Evolutionary conservation across 2,113 vertebrate genomes (phyloP), one percentile per base, ranked within the genome.

Genomic region (Cavia porcellus): DNA sequence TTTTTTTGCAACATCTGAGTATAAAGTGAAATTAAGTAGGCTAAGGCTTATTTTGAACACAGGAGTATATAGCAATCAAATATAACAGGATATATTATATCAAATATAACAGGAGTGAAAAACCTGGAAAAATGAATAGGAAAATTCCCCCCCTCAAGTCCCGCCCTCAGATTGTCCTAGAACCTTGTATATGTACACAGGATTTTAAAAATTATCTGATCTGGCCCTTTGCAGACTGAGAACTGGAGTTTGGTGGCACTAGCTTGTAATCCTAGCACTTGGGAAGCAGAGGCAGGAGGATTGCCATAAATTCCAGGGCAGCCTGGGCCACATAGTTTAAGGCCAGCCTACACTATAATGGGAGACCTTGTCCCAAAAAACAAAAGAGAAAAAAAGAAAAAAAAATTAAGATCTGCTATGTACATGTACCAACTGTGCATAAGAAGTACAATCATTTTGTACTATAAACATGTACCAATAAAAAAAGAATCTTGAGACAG

Each of bases 1-100:
- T 83, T 88, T 30, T 74, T 96, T 82, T 75, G 70, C 61, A 94
- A 13, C 86, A 66, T 92, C 83, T 92, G 38, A 45, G 38, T 70
- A 42, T 59, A 84, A 79, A 86, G 66, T 84, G 80, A 86, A 95
- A 79, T 52, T 77, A 97, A 97, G 22, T 92, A 95, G 95, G 96
- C 90, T 94, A 83, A 88, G 89, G 17, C 80, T 95, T 28, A 72
- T 91, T 96, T 86, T 81, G 79, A 97, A 86, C 86, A 64, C 83
- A 84, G 25, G 62, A 38, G 38, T 38, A 38, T 38, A 38, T 38
- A 38, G 38, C 38, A 38, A 38, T 94, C 77, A 68, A 1, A 30
- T 52, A 75, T 55, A 86, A 7, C 25, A 42, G 17, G 55, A 80
- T 38, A 38, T 38, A 38, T 38, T n/a, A n/a, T n/a, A n/a, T 93